These are phyloP conservation scores for Rosalia funebris DNA, from an alignment of 2,888 invertebrate species.

Conservation along the genomic window DNA sequence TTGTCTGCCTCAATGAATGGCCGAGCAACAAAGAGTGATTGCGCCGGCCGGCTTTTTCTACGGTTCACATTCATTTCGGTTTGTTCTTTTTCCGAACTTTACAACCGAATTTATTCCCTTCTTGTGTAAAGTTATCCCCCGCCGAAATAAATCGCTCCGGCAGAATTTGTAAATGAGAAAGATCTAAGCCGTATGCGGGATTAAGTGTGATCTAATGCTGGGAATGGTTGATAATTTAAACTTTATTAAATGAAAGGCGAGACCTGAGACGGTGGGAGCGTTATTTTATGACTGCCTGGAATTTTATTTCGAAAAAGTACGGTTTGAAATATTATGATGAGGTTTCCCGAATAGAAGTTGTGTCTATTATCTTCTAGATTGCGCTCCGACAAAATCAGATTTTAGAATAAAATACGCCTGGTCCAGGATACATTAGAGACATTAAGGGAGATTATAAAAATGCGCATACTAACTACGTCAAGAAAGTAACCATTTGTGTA, in stretches of 20 bases:
- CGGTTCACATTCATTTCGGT: slow-evolving; percentile 53
- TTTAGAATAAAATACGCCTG: no score
- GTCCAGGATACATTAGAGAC: no score
- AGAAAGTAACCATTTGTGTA: no score
- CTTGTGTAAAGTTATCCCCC: slow-evolving; percentile 26
- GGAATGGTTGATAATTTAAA: slow-evolving; percentile 35
- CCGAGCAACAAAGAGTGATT: slow-evolving; percentile 54
- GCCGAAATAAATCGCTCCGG: slow-evolving; percentile 23
- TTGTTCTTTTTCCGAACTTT: slow-evolving; percentile 41
- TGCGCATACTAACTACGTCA: no score
- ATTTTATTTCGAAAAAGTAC: no score
- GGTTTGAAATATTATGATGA: no score
- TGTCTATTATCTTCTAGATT: no score
- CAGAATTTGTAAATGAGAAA: slow-evolving; percentile 25
- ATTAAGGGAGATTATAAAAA: no score
- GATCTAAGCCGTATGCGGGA: slow-evolving; percentile 5
- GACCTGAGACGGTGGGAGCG: no score
- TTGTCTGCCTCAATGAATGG: slow-evolving; percentile 54
- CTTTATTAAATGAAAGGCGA: slow-evolving; percentile 41
- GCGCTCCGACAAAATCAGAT: no score
- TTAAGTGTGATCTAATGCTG: slow-evolving; percentile 26
- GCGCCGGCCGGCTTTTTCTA: slow-evolving; percentile 49
- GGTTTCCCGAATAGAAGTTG: no score
- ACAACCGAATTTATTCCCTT: slow-evolving; percentile 34
- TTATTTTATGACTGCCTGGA: no score